phyloP scores from a whole-genome alignment of 2,113 vertebrate genomes.

The Sprattus sprattus region DNA sequence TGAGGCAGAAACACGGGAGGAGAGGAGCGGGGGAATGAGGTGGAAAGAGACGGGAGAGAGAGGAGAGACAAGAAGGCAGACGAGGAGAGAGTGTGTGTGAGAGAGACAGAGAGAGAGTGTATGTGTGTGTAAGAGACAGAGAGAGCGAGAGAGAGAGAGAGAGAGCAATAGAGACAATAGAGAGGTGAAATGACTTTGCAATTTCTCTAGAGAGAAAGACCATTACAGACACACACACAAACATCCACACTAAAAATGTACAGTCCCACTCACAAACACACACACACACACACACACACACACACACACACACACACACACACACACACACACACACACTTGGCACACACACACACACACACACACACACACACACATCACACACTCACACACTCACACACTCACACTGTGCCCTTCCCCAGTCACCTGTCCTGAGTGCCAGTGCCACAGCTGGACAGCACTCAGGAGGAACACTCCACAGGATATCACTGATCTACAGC shows the following conservation, averaged over 20 bases:
- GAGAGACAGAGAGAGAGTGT: not conserved
- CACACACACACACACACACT: not conserved
- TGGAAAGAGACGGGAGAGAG: not conserved
- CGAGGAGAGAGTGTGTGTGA: not conserved
- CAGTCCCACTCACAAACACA: not conserved
- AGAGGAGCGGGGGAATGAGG: slow-evolving; percentile 29
- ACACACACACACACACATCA: not conserved
- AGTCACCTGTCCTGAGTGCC: not conserved
- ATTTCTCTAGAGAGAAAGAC: no score
- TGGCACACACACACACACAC: not conserved
- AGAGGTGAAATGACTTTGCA: not conserved
- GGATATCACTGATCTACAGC: not conserved
- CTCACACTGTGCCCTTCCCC: not conserved
- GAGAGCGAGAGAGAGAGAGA: not conserved
- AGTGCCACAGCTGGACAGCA: not conserved
- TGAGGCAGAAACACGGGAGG: not conserved
- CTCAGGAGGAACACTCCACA: not conserved
- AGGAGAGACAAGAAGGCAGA: not conserved
- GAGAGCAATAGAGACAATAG: not conserved
- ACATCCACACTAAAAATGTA: not conserved
- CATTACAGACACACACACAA: not conserved
- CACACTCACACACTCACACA: not conserved
- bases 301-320: not conserved
- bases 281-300: not conserved
- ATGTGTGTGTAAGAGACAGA: not conserved